Evolutionary conservation across 1,140 invertebrate species (phyloP), one percentile per base, ranked within the genome.

Genomic region (Gerris buenoi): DNA sequence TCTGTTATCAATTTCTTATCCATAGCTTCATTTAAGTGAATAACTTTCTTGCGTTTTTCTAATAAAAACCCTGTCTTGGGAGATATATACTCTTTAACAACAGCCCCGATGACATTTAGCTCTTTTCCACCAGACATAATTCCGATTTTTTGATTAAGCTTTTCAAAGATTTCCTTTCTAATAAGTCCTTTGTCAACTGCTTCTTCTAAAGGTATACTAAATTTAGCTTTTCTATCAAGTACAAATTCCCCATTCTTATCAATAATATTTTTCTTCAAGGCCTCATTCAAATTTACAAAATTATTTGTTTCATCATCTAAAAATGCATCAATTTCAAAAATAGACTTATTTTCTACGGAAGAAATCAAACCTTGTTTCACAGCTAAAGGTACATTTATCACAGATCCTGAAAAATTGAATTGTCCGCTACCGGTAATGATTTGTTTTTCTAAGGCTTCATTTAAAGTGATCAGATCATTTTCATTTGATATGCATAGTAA

Each of bases 311-410:
- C 81, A 0, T 89, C 86, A 77, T 96, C 90, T 74, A 87, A 88
- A 74, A 97, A 92, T 67, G 89, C 92, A 71, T 93, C 90, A 67
- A 95, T 91, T 75, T 96, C 88, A 75, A 96, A 96, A 67, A 94
- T 87, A 2, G 90, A 91, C 76, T 90, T 89, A 75, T 90, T 88
- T 14, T 86, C 84, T 2, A 95, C 87, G 2, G 93, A 90, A 5
- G 90, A 89, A 58, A 97, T 87, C n/a, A 91, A 81, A 56, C 94
- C 93, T 69, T 87, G 83, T 74, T 90, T 87, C 2, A 93, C 87
- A 2, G 93, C 93, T 74, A 94, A 87, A 10, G 83, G 81, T 69
- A 70, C 13, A 60, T 60, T 25, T 60, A 60, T 15, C 15, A 60
- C 23, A 22, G 15, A 15, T 22, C 58, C 23, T 5, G 15, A 15